Evolutionary conservation across 2,888 invertebrate genomes (phyloP), one percentile per base, ranked within the genome.

Genomic region (Aproaerema taeniolella): DNA sequence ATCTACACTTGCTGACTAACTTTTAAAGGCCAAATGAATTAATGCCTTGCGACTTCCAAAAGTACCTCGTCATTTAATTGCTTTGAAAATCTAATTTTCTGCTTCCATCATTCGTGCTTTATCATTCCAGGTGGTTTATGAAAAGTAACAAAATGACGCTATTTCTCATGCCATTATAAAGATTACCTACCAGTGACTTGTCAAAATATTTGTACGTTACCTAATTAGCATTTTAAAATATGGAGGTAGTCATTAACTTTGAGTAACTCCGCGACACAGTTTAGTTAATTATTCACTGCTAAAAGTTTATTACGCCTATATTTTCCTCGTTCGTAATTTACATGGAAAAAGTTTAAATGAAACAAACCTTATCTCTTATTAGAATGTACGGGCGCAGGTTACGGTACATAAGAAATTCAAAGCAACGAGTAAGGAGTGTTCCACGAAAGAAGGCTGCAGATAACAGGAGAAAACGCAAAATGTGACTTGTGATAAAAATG

Each of bases 401-500:
- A 20, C 30, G 30, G 12, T 30, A 12, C 24, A 39, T 39, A 34
- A 34, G 29, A 39, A 33, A 41, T 41, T 41, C 52, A 52, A 51
- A 43, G 44, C 58, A 53, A 52, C 55, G 52, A 53, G 43, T 44
- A 49, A 50, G n/a, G n/a, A n/a, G 45, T 47, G 50, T 45, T 45
- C 50, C 36, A 60, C 58, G 58, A 55, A 50, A 55, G 63, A 49
- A 47, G 54, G 50, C 52, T 46, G 44, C 42, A 61, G 67, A 68
- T 66, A 69, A 61, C 57, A 55, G 41, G 50, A 50, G 49, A 57
- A 26, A 59, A 56, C 46, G 57, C 58, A 56, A 67, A 74, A 67
- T 64, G 65, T 63, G 61, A 63, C 67, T 68, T 51, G 64, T 62
- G 73, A 73, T 75, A 74, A 76, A 79, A 75, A 72, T 61, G 69